Evolutionary conservation across 2,113 vertebrate genomes (phyloP).

Genomic region (Chaetops frenatus): DNA sequence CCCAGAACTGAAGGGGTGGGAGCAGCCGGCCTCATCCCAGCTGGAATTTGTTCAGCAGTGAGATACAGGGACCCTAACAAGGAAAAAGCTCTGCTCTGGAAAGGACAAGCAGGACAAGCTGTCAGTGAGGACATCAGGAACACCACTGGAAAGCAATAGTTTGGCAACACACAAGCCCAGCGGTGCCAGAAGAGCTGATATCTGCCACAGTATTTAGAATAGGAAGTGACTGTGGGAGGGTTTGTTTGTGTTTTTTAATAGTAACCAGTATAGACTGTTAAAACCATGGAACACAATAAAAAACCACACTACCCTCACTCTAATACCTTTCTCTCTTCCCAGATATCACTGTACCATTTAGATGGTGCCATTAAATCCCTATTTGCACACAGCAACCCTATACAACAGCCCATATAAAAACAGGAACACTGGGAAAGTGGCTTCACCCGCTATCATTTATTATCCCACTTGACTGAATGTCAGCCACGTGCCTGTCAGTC

Average conservation of each 20-base stretch:
- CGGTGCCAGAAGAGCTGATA: not conserved
- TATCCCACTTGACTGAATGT: not conserved
- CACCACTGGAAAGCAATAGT: not conserved
- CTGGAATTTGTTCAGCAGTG: not conserved
- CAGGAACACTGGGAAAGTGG: not conserved
- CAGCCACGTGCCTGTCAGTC: not conserved
- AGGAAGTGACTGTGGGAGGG: not conserved
- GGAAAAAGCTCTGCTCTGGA: not conserved
- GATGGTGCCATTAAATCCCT: not conserved
- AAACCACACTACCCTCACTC: not conserved
- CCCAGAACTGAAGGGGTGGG: not conserved
- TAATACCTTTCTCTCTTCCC: not conserved
- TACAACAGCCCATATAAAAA: not conserved
- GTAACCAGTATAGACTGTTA: not conserved
- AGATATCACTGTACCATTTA: not conserved
- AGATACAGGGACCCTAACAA: not conserved
- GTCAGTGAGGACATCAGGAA: not conserved
- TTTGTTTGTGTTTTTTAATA: not conserved
- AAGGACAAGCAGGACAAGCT: not conserved
- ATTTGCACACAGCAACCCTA: not conserved
- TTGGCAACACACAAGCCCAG: not conserved
- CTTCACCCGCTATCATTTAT: not conserved
- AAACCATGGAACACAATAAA: not conserved
- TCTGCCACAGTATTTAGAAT: not conserved
- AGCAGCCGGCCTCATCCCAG: not conserved